Evolutionary conservation across 2,113 vertebrate species (phyloP).

Genomic region (Prolemur simus): DNA sequence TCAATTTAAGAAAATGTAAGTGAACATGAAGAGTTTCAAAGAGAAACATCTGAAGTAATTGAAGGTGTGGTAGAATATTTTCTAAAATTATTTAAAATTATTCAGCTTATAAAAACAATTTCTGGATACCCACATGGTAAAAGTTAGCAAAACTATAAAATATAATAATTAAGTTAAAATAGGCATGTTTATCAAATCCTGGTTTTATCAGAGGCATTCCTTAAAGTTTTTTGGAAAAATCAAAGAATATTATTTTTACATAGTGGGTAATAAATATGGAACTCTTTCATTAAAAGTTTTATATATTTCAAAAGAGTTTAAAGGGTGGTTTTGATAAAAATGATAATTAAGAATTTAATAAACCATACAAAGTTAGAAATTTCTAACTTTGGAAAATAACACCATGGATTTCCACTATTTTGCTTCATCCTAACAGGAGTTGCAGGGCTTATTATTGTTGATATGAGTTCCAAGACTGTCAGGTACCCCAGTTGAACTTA

Average conservation of each 20-base stretch:
- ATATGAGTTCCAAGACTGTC: not conserved
- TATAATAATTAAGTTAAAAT: not conserved
- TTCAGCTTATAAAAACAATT: not conserved
- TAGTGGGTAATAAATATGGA: not conserved
- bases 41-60: not conserved
- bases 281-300: not conserved
- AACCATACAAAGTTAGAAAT: not conserved
- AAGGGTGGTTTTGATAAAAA: slow-evolving; percentile 30
- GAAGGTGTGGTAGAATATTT: not conserved
- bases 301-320: not conserved
- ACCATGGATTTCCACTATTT: not conserved
- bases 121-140: not conserved
- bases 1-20: not conserved
- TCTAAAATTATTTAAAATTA: slow-evolving; percentile 19
- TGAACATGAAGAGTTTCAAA: not conserved
- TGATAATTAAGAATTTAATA: slow-evolving; percentile 11
- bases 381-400: not conserved
- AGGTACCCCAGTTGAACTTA: not conserved
- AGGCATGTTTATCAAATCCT: not conserved
- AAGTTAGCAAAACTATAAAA: slow-evolving; percentile 28
- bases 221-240: slow-evolving; percentile 16
- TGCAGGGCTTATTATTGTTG: not conserved
- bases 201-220: not conserved
- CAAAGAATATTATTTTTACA: slow-evolving; percentile 18
- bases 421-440: not conserved